These are phyloP conservation scores for Eubasilissa regina DNA, from an alignment of 1,140 invertebrate species.

Conservation along the genomic window DNA sequence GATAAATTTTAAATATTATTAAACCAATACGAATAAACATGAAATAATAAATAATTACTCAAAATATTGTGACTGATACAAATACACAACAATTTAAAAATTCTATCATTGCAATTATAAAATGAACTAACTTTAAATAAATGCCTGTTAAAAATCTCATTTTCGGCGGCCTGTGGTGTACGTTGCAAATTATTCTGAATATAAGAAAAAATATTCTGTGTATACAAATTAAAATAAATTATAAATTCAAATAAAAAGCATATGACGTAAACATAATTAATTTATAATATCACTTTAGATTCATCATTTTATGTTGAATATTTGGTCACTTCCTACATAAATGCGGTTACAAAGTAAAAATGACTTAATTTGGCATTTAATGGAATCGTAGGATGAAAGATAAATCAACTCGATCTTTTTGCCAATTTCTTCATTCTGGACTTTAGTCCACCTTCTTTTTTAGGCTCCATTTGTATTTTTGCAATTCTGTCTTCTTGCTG, in stretches of 20 bases:
- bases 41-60: too few species aligned
- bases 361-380: slow-evolving; percentile 43
- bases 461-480: slow-evolving; percentile 69
- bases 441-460: slow-evolving; percentile 76
- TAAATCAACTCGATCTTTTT: slow-evolving; percentile 62
- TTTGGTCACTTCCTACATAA: slow-evolving; percentile 5
- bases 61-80: too few species aligned
- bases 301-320: slow-evolving; percentile 23
- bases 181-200: too few species aligned
- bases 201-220: too few species aligned
- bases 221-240: neutral
- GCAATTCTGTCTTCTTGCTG: slow-evolving; percentile 74
- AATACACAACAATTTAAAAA: too few species aligned
- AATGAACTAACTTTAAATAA: too few species aligned
- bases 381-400: neutral
- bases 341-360: slow-evolving; percentile 1
- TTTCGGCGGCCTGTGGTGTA: too few species aligned
- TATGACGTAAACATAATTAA: slow-evolving; percentile 16
- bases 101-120: too few species aligned
- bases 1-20: too few species aligned
- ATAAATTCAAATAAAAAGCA: neutral
- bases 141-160: too few species aligned
- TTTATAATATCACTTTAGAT: slow-evolving; percentile 12
- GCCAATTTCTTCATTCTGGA: slow-evolving; percentile 74
- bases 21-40: too few species aligned